Base-by-base conservation (phyloP, 1,140 invertebrate genomes). In the Lineus longissimus region DNA sequence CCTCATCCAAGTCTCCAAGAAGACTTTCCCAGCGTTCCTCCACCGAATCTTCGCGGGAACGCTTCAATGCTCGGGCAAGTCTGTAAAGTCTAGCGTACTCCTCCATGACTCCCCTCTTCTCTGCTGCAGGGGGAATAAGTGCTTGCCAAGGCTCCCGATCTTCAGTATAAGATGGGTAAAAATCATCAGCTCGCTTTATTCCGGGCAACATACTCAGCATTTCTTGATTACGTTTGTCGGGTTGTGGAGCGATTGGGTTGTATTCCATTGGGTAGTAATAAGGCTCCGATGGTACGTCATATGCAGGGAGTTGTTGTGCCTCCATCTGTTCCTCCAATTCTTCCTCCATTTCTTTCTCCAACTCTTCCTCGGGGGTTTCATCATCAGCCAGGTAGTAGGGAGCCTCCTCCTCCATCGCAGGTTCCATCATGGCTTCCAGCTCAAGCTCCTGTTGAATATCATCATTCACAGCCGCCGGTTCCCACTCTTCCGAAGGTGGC, bases 191-290 rank as follows among this genome's bases (percentile, higher is more conserved):
- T 51, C 25, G 6, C 25, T 27, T 51, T 19, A 51, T 23, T 9
- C 47, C 47, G n/a, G 47, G 47, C 47, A 51, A 7, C 47, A 27
- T 51, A n/a, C 47, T 51, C 47, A 51, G n/a, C 47, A 51, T 51
- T 6, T 51, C 9, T 19, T n/a, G n/a, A 6, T n/a, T 51, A 7
- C 33, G 6, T 51, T n/a, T 7, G 4, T 51, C 47, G 47, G 47
- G n/a, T 23, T 27, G 25, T n/a, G n/a, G n/a, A n/a, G 25, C 6
- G 25, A 51, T 51, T n/a, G 19, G 19, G 9, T 6, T 9, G 9
- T 51, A 27, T 51, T 27, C 47, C n/a, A 23, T 51, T 6, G n/a
- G 25, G n/a, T 23, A 27, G 25, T 23, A 27, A 4, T 6, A 4
- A 23, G 19, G 47, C 47, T 19, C 47, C n/a, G n/a, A 4, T 51